Base-by-base conservation (phyloP, 2,113 vertebrate genomes). In the Helogale parvula region DNA sequence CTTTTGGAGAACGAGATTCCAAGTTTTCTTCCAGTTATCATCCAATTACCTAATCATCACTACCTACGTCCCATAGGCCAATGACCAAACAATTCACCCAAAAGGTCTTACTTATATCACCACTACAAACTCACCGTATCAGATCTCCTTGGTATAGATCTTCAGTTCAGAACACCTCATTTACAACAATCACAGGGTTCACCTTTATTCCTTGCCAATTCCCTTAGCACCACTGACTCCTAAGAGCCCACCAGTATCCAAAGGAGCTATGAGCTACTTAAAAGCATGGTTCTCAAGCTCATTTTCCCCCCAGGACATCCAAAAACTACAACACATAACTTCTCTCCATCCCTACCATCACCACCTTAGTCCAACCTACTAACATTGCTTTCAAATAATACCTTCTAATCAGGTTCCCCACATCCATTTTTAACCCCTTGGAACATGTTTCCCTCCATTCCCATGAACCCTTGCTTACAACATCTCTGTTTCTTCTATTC, bases 331-430 rank as follows among this genome's bases (percentile, higher is more conserved):
- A 68, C 38, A 94, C 12, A 14, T 60, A 94, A 96, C 41, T 63
- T 86, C 52, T 86, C 65, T 92, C 71, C 45, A 71, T 65, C 38
- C 19, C 77, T 38, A 81, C 65, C 79, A 88, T 63, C 65, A 68
- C 7, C 6, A 69, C 25, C 27, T 52, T 45, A 85, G 45, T 74
- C 76, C 84, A 97, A 15, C 1, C 79, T 47, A 92, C 68, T 63
- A 94, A 84, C 19, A 96, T 68, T 31, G 76, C 66, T 91, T 72
- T 81, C 71, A 95, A 88, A 41, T 71, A 90, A 85, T 35, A 21
- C 23, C 81, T 74, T 72, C 71, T 93, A 83, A 33, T 57, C 38
- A 60, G 41, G 74, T 83, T 86, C 50, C 41, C 50, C 54, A 72
- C 3, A 8, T 47, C 47, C 41, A 45, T 81, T 60, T 97, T 92